A percentile compares a stretch with the other conserved stretches of the same genome.
Evolutionary conservation across 1,140 invertebrate genomes (phyloP).

Genomic region (Bombus superbus): DNA sequence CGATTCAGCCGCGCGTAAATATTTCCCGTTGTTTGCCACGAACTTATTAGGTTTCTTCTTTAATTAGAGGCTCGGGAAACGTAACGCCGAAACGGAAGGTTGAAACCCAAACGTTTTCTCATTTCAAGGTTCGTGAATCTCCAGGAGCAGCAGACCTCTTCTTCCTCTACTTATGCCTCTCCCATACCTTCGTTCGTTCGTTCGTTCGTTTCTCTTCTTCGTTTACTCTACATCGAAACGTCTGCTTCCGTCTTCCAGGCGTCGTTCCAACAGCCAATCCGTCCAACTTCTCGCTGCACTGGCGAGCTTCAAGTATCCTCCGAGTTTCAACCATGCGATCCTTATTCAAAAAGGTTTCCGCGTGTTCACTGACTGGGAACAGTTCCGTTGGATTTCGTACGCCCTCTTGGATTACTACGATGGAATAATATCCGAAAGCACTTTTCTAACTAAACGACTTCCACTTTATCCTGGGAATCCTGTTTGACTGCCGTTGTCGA

Average conservation of each 20-base stretch:
- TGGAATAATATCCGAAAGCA: slow-evolving; percentile 62
- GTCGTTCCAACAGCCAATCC: slow-evolving; percentile 64
- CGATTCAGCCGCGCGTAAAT: slow-evolving; percentile 10
- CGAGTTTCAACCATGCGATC: slow-evolving; percentile 56
- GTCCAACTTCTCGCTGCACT: slow-evolving; percentile 61
- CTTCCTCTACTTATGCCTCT: slow-evolving; percentile 46
- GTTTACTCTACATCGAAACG: slow-evolving; percentile 47
- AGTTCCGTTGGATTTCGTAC: slow-evolving; percentile 55
- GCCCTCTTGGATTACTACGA: slow-evolving; percentile 47
- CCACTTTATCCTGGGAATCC: background rate
- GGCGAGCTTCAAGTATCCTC: slow-evolving; percentile 64
- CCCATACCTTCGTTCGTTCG: slow-evolving; percentile 35
- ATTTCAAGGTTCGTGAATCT: slow-evolving; percentile 54
- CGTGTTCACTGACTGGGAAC: slow-evolving; percentile 56
- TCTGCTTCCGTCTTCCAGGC: slow-evolving; percentile 61
- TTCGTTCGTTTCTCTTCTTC: slow-evolving; percentile 50
- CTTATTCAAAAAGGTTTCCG: slow-evolving; percentile 63
- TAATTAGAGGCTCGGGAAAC: slow-evolving; percentile 51
- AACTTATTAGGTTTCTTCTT: slow-evolving; percentile 19
- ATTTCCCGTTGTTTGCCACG: slow-evolving; percentile 17
- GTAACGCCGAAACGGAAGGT: slow-evolving; percentile 26
- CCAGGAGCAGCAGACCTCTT: slow-evolving; percentile 47
- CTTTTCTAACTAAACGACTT: slow-evolving; percentile 54
- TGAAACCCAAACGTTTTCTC: slow-evolving; percentile 44
- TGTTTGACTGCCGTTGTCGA: background rate